Evolutionary conservation across 2,113 vertebrate genomes (phyloP), one percentile per base, ranked within the genome.

Genomic region (Lophotis ruficrista): DNA sequence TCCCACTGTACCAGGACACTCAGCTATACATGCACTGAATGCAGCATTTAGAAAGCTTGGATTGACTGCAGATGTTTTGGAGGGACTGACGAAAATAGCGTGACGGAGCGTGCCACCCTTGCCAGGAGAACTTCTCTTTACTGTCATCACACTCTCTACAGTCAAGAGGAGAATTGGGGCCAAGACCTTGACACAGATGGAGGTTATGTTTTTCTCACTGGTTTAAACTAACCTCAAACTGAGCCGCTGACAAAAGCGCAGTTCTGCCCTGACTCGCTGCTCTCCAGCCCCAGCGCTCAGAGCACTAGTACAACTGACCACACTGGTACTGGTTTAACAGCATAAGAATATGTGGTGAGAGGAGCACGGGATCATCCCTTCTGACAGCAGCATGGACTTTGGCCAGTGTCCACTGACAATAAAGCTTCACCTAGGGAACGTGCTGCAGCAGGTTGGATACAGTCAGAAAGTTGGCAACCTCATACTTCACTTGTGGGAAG

Each of bases 11-110:
- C 64, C 90, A 95, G 91, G 91, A 51, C 94, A 66, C 80, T 89
- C 28, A 54, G 83, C 96, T 81, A 76, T 10, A 86, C 68, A 10
- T 15, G 50, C 54, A 22, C 89, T 89, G 83, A 94, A 87, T 78
- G 56, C 83, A 81, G 83, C 80, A 78, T 81, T 90, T 90, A 89
- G 64, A 73, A 81, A 90, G 68, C 86, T 16, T 73, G 72, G 76
- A 70, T 11, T 60, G 60, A 81, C 68, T 35, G 72, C 86, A 95
- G 79, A 95, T 83, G 76, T 95, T 95, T 90, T 80, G 56, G 71
- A 92, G 68, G 47, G 50, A 73, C 37, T 83, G 91, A 93, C 95
- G 81, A 93, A 94, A 83, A 50, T 8, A 95, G 76, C 27, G 1
- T 12, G 68, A 73, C 7, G 18, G 88, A 92, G 71, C 14, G 2